Evolutionary conservation across 2,797 vertebrate species (phyloP).

Genomic region (Delichon dasypus): DNA sequence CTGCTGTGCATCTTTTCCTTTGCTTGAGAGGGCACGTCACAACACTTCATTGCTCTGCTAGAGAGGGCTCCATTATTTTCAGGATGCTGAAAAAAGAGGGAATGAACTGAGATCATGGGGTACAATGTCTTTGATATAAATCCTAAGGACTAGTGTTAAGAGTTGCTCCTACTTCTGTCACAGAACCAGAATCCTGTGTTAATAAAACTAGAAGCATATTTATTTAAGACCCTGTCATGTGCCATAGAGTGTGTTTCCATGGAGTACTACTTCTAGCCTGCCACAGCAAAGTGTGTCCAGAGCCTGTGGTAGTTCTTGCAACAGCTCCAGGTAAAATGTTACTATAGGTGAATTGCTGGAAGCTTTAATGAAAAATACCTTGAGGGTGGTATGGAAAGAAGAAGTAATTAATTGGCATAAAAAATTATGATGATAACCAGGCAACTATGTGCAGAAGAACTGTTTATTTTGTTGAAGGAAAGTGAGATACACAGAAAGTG

Average conservation of each 20-base stretch:
- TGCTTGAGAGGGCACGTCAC: background rate
- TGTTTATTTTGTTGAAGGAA: background rate
- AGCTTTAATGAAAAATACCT: background rate
- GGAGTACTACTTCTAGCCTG: background rate
- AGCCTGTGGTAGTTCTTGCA: background rate
- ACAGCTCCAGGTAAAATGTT: background rate
- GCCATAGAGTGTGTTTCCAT: background rate
- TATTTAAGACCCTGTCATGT: background rate
- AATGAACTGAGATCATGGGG: background rate
- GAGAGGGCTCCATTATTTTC: background rate
- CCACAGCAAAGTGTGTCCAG: background rate
- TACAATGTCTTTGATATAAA: background rate
- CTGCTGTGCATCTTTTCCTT: background rate
- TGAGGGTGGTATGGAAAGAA: background rate
- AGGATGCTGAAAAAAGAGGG: background rate
- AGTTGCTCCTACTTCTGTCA: background rate
- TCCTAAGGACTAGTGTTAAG: background rate
- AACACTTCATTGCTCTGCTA: background rate
- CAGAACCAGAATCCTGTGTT: background rate
- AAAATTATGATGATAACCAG: background rate
- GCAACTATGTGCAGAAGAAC: background rate
- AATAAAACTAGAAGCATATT: background rate
- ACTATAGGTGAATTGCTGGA: background rate
- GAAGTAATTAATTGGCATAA: background rate
- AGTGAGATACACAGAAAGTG: background rate